Percentiles rank a stretch among this genome's conserved stretches.
These are phyloP conservation scores for Mastomys coucha DNA, from an alignment of 2,113 vertebrate genomes.

Conservation along the genomic window DNA sequence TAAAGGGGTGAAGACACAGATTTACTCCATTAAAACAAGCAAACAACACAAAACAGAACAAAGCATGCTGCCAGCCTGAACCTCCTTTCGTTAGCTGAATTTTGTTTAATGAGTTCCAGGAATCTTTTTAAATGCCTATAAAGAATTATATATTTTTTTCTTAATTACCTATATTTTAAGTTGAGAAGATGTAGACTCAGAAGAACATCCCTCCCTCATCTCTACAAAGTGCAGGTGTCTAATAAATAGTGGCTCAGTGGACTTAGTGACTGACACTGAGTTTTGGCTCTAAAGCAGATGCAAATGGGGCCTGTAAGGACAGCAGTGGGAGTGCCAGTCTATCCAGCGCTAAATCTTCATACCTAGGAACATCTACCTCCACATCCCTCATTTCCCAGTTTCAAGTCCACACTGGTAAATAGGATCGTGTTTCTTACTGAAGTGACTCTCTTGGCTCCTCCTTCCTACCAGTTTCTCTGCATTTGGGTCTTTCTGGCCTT, in stretches of 20 bases:
- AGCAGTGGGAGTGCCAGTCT: background rate
- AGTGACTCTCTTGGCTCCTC: background rate
- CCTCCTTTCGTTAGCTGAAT: constrained; percentile 47
- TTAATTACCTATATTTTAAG: constrained; percentile 26
- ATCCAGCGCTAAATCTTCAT: background rate
- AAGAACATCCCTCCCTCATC: background rate
- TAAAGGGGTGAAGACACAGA: constrained; percentile 12
- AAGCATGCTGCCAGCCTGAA: background rate
- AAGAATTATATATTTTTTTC: background rate
- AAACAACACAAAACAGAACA: background rate
- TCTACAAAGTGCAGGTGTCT: background rate
- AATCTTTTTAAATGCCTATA: background rate
- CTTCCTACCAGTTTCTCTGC: background rate
- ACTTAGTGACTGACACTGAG: background rate
- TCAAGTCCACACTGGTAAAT: background rate
- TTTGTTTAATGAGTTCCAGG: constrained; percentile 62
- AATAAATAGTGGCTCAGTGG: background rate
- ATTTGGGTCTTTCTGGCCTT: background rate
- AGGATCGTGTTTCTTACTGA: background rate
- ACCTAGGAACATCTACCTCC: background rate
- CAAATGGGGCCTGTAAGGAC: background rate
- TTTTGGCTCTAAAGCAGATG: background rate
- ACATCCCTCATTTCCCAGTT: background rate
- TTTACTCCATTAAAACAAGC: background rate
- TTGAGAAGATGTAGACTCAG: background rate